Conservation (phyloP, 1,140 invertebrate species). For the Hyphantria cunea region DNA sequence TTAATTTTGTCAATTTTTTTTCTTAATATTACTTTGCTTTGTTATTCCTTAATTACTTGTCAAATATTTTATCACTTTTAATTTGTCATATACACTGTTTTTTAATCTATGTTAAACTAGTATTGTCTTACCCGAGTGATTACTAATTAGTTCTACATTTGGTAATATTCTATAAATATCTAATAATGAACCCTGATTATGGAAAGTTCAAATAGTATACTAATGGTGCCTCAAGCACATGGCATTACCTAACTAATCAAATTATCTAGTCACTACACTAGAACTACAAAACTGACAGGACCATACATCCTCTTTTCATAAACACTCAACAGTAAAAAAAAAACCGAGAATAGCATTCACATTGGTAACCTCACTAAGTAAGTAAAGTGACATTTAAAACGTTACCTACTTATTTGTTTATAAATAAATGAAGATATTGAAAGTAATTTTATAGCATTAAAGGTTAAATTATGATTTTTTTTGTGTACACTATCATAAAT, state of each 20-base stretch:
- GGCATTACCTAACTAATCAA: slow-evolving; percentile 25
- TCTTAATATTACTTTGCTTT: no score
- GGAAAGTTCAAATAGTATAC: slow-evolving; percentile 25
- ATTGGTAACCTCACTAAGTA: slow-evolving; percentile 7
- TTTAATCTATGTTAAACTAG: slow-evolving; percentile 14
- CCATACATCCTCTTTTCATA: slow-evolving; percentile 11
- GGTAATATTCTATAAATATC: slow-evolving; percentile 25
- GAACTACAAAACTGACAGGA: slow-evolving; percentile 5
- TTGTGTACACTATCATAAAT: not conserved
- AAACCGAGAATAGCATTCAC: slow-evolving; percentile 20
- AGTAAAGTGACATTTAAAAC: not conserved
- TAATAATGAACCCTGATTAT: slow-evolving; percentile 25
- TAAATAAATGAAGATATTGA: no score
- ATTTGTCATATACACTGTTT: slow-evolving; percentile 18
- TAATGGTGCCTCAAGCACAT: slow-evolving; percentile 34
- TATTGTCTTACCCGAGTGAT: slow-evolving; percentile 6
- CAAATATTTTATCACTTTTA: slow-evolving; percentile 2
- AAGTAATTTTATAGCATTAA: not conserved
- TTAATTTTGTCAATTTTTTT: no score
- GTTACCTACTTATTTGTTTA: no score
- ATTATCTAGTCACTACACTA: not conserved
- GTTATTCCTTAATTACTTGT: slow-evolving; percentile 11
- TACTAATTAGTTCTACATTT: slow-evolving; percentile 19
- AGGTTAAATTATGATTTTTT: not conserved
- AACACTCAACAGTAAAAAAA: slow-evolving; percentile 3